phyloP scores from a whole-genome alignment of 2,888 invertebrate genomes.

The Parnassius apollo region DNA sequence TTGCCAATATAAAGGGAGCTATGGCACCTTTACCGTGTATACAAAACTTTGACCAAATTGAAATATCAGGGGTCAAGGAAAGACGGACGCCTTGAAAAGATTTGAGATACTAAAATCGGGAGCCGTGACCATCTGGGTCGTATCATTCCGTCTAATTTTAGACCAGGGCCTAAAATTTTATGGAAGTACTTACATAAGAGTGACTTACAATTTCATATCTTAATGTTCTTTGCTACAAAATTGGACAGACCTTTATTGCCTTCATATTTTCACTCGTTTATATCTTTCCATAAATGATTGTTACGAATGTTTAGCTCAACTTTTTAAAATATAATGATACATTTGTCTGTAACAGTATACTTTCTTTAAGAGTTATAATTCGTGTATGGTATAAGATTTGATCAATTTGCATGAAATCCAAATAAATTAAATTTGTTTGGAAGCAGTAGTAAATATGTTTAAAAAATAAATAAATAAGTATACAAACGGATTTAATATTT shows the following conservation, averaged over 20 bases:
- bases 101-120: slow-evolving; percentile 76
- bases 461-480: no score
- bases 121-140: slow-evolving; percentile 75
- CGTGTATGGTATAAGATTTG: no score
- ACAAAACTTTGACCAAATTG: slow-evolving; percentile 45
- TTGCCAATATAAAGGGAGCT: slow-evolving; percentile 53
- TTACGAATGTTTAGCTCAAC: not conserved
- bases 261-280: slow-evolving; percentile 17
- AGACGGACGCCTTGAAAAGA: slow-evolving; percentile 64
- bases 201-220: slow-evolving; percentile 37
- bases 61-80: slow-evolving; percentile 53
- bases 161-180: slow-evolving; percentile 68
- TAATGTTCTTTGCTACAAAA: slow-evolving; percentile 31
- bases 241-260: slow-evolving; percentile 29
- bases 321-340: not conserved
- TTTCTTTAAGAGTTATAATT: not conserved
- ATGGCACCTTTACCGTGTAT: slow-evolving; percentile 42
- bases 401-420: no score
- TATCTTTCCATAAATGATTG: slow-evolving; percentile 1
- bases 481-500: no score
- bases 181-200: slow-evolving; percentile 57
- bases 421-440: no score
- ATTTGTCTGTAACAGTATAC: not conserved
- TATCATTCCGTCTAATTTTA: slow-evolving; percentile 76
- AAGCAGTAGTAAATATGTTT: no score